Evolutionary conservation across 2,113 vertebrate genomes (phyloP).

Genomic region (Jacana jacana): DNA sequence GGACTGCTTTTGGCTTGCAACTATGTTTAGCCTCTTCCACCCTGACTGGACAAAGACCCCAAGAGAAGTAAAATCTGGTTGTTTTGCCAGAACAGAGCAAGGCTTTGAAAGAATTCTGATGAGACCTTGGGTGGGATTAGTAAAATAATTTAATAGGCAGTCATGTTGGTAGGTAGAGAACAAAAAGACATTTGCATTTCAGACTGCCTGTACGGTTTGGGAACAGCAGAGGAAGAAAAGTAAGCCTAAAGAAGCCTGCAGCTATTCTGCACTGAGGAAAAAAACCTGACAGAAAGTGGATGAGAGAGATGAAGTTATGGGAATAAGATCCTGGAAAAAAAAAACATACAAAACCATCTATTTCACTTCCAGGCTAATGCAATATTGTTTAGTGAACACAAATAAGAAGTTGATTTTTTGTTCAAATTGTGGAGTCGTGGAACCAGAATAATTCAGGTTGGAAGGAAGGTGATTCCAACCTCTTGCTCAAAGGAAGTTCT

Average conservation of each 20-base stretch:
- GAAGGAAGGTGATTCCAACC: background rate
- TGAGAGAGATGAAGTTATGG: background rate
- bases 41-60: background rate
- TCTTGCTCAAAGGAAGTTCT: background rate
- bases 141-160: background rate
- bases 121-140: background rate
- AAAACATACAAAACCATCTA: background rate
- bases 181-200: slow-evolving; percentile 22
- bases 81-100: background rate
- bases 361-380: background rate
- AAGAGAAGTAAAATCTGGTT: background rate
- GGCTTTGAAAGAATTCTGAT: background rate
- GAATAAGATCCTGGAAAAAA: background rate
- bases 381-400: background rate
- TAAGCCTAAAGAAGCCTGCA: background rate
- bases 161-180: background rate
- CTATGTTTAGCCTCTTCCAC: background rate
- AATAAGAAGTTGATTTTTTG: background rate
- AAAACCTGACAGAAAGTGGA: background rate
- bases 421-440: background rate
- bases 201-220: background rate
- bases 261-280: background rate
- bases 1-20: background rate
- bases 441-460: background rate
- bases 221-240: background rate